Evolutionary conservation across 1,140 invertebrate species (phyloP).

Genomic region (Reticulitermes speratus): DNA sequence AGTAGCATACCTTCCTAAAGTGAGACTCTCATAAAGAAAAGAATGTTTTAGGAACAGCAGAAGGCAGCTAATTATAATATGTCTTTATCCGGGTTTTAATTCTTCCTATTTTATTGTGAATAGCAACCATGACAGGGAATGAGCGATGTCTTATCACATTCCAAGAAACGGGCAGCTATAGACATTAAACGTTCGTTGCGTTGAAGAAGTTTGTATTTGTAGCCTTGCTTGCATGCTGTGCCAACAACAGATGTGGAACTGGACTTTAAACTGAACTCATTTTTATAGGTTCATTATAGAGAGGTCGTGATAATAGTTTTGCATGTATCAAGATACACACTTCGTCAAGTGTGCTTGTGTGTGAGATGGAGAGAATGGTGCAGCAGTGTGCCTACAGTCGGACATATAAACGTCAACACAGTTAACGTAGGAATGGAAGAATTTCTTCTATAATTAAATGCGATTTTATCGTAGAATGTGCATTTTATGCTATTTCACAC

Average conservation of each 20-base stretch:
- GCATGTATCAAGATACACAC: not conserved
- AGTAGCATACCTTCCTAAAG: not conserved
- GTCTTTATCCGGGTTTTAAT: slow-evolving; percentile 2
- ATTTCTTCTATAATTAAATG: not conserved
- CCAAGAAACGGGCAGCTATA: slow-evolving; percentile 14
- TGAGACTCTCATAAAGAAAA: not conserved
- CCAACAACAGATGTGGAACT: not conserved
- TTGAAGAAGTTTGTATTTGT: not conserved
- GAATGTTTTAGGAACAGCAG: not conserved
- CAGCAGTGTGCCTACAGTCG: slow-evolving; percentile 22
- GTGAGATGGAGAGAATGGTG: slow-evolving; percentile 3
- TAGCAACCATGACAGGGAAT: slow-evolving; percentile 20
- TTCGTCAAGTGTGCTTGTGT: not conserved
- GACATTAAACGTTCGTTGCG: not conserved
- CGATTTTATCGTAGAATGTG: not conserved
- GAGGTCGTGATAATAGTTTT: slow-evolving; percentile 14
- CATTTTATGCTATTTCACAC: slow-evolving; percentile 13
- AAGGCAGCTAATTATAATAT: slow-evolving; percentile 1
- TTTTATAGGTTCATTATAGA: slow-evolving; percentile 16
- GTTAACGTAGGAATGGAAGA: slow-evolving; percentile 3
- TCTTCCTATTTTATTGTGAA: slow-evolving; percentile 1
- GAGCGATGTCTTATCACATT: slow-evolving; percentile 12
- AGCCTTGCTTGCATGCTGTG: slow-evolving; percentile 14
- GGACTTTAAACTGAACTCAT: not conserved
- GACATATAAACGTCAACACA: slow-evolving; percentile 32